Conservation (phyloP, 1,140 invertebrate species). For the Neelides sp. region DNA sequence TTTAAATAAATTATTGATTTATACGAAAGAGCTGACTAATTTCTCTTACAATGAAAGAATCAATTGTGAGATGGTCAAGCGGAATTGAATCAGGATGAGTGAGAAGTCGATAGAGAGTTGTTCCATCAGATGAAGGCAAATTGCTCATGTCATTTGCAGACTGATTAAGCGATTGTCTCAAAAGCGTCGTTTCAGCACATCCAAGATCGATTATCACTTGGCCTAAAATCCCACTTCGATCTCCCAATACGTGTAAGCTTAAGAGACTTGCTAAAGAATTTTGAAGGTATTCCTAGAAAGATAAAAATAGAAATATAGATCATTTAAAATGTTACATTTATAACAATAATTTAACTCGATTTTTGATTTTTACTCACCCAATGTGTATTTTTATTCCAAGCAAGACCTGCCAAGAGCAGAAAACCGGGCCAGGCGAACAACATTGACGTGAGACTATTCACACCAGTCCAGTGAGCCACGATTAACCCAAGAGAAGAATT, state of each 20-base stretch:
- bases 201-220: constrained; percentile 49
- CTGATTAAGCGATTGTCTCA: constrained; percentile 42
- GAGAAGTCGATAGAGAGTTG: constrained; percentile 48
- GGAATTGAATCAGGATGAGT: constrained; percentile 49
- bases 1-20: constrained; percentile 4
- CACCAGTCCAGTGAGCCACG: constrained; percentile 53
- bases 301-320: constrained; percentile 12
- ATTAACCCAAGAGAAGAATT: constrained; percentile 46
- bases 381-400: constrained; percentile 50
- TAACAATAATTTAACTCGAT: background rate
- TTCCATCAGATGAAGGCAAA: constrained; percentile 48
- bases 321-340: background rate
- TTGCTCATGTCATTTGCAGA: constrained; percentile 40
- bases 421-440: constrained; percentile 54
- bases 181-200: constrained; percentile 46
- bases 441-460: constrained; percentile 49
- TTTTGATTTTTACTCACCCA: constrained; percentile 35
- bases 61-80: constrained; percentile 46
- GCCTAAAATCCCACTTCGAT: constrained; percentile 43
- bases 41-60: constrained; percentile 44
- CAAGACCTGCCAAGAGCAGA: constrained; percentile 46
- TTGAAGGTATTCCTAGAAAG: constrained; percentile 42
- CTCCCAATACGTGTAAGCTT: constrained; percentile 47
- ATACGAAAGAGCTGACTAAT: background rate
- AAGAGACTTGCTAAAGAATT: constrained; percentile 44